phyloP scores from a whole-genome alignment of 1,140 invertebrate species.

The Drosophila nigromelanica region DNA sequence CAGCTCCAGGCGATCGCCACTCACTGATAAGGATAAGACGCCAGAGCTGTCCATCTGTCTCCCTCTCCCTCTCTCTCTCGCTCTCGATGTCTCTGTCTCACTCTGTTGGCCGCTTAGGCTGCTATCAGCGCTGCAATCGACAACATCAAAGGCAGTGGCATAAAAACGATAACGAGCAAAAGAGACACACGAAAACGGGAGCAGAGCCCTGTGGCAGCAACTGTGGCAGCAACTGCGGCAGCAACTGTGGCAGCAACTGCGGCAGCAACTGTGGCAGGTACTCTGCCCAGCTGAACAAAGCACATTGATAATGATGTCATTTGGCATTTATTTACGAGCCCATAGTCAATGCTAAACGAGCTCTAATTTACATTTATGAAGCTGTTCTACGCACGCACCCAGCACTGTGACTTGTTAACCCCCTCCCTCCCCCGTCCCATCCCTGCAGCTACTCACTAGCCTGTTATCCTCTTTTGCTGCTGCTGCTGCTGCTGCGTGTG shows the following conservation, averaged over 20 bases:
- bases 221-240: constrained; percentile 10
- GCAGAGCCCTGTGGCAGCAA: constrained; percentile 12
- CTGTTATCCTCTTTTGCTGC: constrained; percentile 3
- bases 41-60: not conserved
- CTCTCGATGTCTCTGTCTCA: constrained; percentile 9
- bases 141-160: constrained; percentile 73
- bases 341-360: constrained; percentile 82
- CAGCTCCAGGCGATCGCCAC: constrained; percentile 60
- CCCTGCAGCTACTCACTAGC: not conserved
- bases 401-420: constrained; percentile 55
- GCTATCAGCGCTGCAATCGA: constrained; percentile 69
- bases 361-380: constrained; percentile 84
- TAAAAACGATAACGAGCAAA: constrained; percentile 72
- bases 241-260: constrained; percentile 1
- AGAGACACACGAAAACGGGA: constrained; percentile 67
- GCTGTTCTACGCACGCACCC: constrained; percentile 81
- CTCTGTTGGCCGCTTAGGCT: constrained; percentile 4
- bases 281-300: constrained; percentile 45
- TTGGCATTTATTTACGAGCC: constrained; percentile 83
- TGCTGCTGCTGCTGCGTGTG: constrained; percentile 54
- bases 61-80: not conserved
- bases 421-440: not conserved
- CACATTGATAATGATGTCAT: constrained; percentile 82
- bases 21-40: constrained; percentile 62
- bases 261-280: not conserved